These are phyloP conservation scores for Xanthorhoe spadicearia DNA, from an alignment of 2,888 invertebrate genomes.

Conservation along the genomic window DNA sequence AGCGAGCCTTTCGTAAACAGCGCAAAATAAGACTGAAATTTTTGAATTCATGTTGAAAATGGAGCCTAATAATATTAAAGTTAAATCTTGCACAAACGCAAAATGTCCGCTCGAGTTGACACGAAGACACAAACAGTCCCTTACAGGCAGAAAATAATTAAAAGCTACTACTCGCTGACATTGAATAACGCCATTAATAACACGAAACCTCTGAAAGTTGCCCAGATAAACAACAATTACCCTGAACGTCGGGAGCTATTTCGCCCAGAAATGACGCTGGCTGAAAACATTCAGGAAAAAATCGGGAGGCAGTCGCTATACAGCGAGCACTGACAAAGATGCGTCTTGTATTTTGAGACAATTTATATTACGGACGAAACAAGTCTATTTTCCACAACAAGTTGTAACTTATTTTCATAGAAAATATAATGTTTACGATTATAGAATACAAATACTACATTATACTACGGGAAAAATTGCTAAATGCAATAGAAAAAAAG, in stretches of 20 bases:
- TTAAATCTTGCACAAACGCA: slow-evolving; percentile 63
- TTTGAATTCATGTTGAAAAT: slow-evolving; percentile 38
- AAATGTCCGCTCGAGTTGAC: slow-evolving; percentile 63
- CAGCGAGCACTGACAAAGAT: background rate
- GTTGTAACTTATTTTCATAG: background rate
- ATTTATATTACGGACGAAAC: background rate
- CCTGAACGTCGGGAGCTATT: slow-evolving; percentile 62
- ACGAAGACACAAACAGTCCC: slow-evolving; percentile 61
- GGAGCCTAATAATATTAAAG: slow-evolving; percentile 54
- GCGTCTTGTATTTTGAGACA: background rate
- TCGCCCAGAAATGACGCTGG: slow-evolving; percentile 41
- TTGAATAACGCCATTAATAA: slow-evolving; percentile 80
- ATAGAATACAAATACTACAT: too few relatives aligned
- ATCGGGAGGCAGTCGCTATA: slow-evolving; percentile 21
- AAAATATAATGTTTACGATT: background rate
- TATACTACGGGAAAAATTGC: too few relatives aligned
- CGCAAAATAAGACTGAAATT: slow-evolving; percentile 33
- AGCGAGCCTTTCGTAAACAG: slow-evolving; percentile 22
- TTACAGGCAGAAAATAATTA: slow-evolving; percentile 74
- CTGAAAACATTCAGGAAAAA: slow-evolving; percentile 48
- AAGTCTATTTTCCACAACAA: background rate
- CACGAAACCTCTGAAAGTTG: slow-evolving; percentile 71
- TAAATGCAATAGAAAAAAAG: background rate
- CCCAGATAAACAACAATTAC: slow-evolving; percentile 77
- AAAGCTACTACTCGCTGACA: slow-evolving; percentile 71